These are phyloP conservation scores for Diarsia mendica DNA, from an alignment of 2,888 invertebrate genomes.

Conservation along the genomic window DNA sequence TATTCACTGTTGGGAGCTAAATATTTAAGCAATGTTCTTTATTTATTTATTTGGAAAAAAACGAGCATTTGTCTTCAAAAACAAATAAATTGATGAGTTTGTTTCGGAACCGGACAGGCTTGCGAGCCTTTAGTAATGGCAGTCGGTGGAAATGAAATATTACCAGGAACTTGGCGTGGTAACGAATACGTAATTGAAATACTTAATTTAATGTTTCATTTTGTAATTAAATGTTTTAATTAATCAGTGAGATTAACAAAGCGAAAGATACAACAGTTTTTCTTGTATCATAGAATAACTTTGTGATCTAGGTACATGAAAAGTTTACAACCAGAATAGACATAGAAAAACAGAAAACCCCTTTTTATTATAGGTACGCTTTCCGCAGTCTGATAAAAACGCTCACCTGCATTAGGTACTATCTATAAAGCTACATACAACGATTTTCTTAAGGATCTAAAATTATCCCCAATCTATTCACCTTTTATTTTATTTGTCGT, in stretches of 20 bases:
- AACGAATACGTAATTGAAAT: constrained; percentile 17
- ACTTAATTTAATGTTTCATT: not conserved
- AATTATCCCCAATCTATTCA: not conserved
- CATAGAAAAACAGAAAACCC: not conserved
- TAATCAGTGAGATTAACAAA: not conserved
- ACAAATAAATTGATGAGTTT: constrained; percentile 38
- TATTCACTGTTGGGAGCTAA: not conserved
- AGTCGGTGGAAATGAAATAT: constrained; percentile 37
- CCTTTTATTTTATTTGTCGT: constrained; percentile 7
- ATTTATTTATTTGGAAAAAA: constrained; percentile 15
- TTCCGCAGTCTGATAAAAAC: not conserved
- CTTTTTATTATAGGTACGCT: not conserved
- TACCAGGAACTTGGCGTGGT: constrained; percentile 4
- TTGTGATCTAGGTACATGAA: not conserved
- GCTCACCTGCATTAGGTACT: too few species aligned
- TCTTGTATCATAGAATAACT: too few species aligned
- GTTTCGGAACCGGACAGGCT: constrained; percentile 31
- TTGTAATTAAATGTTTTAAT: not conserved
- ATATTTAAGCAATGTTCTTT: constrained; percentile 7
- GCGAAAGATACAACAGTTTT: not conserved
- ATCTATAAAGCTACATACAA: not conserved
- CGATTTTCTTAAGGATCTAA: not conserved
- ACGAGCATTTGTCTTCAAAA: constrained; percentile 13
- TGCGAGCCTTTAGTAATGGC: not conserved
- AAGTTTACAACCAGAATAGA: not conserved